Conservation (phyloP, 2,888 invertebrate genomes). For the Pimpla rufipes region DNA sequence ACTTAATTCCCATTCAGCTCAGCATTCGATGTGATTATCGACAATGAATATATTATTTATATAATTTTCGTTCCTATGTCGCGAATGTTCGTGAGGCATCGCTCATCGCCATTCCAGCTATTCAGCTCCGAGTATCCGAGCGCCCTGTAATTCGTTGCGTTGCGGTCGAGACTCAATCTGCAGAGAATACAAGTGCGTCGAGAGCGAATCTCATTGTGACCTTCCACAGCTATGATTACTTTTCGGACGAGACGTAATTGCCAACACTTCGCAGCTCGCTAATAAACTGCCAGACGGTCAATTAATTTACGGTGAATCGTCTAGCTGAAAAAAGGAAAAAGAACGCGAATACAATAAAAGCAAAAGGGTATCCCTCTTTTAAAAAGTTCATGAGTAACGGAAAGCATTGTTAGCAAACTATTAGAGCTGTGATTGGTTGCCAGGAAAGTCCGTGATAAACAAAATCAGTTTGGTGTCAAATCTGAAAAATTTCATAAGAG, state of each 20-base stretch:
- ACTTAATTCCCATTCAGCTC: not conserved
- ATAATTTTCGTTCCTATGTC: slow-evolving; percentile 37
- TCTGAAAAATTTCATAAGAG: too few species aligned
- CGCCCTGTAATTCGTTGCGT: not conserved
- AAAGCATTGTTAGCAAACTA: too few species aligned
- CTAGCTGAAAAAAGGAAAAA: slow-evolving; percentile 42
- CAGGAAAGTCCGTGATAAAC: too few species aligned
- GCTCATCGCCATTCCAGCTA: slow-evolving; percentile 26
- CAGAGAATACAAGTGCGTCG: not conserved
- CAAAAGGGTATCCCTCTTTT: not conserved
- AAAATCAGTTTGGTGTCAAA: too few species aligned
- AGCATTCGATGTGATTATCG: slow-evolving; percentile 16
- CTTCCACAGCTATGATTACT: slow-evolving; percentile 9
- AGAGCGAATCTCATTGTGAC: not conserved
- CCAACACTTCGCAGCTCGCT: slow-evolving; percentile 38
- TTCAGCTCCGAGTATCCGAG: not conserved
- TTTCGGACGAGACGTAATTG: slow-evolving; percentile 17
- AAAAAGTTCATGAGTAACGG: too few species aligned
- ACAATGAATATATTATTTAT: slow-evolving; percentile 44
- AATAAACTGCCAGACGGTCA: slow-evolving; percentile 50
- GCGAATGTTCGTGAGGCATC: slow-evolving; percentile 27
- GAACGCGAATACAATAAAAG: not conserved
- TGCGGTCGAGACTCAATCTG: not conserved
- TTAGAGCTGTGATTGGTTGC: too few species aligned
- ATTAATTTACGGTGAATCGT: not conserved